Conservation (phyloP, 2,888 invertebrate genomes). For the Nymphalis c-album region DNA sequence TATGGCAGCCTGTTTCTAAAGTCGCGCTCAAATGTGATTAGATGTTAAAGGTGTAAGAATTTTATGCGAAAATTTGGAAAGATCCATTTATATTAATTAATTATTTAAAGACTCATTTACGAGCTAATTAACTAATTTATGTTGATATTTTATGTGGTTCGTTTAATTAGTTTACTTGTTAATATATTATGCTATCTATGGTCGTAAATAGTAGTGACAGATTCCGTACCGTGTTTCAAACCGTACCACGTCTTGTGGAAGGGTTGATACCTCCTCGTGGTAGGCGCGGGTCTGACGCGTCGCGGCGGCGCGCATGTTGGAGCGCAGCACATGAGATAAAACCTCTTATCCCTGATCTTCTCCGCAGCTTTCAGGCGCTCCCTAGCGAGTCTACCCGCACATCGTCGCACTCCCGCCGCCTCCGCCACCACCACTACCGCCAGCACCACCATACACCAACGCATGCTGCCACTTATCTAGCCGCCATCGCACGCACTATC, state of each 20-base stretch:
- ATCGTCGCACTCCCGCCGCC: slow-evolving; percentile 57
- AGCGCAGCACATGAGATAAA: slow-evolving; percentile 66
- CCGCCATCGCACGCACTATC: slow-evolving; percentile 38
- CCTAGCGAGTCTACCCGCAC: slow-evolving; percentile 68
- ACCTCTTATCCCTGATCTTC: slow-evolving; percentile 72
- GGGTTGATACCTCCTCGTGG: slow-evolving; percentile 65
- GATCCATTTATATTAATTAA: too few species aligned
- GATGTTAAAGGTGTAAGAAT: neutral
- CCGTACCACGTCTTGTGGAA: slow-evolving; percentile 74
- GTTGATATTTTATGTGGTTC: too few species aligned
- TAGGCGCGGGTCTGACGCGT: slow-evolving; percentile 52
- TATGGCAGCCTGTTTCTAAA: slow-evolving; percentile 20
- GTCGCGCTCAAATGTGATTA: slow-evolving; percentile 4
- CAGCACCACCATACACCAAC: slow-evolving; percentile 48
- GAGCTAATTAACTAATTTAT: too few species aligned
- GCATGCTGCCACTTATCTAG: slow-evolving; percentile 52
- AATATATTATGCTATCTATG: too few species aligned
- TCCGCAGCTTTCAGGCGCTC: slow-evolving; percentile 74
- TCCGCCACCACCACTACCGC: slow-evolving; percentile 47
- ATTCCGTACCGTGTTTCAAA: slow-evolving; percentile 65
- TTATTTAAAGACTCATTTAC: too few species aligned
- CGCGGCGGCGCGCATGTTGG: slow-evolving; percentile 55
- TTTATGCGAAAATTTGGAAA: too few species aligned
- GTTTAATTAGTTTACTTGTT: too few species aligned
- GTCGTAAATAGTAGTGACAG: neutral